Percentiles rank a stretch among this genome's conserved stretches.
phyloP scores from a whole-genome alignment of 2,797 vertebrate genomes.

The Falco columbarius region DNA sequence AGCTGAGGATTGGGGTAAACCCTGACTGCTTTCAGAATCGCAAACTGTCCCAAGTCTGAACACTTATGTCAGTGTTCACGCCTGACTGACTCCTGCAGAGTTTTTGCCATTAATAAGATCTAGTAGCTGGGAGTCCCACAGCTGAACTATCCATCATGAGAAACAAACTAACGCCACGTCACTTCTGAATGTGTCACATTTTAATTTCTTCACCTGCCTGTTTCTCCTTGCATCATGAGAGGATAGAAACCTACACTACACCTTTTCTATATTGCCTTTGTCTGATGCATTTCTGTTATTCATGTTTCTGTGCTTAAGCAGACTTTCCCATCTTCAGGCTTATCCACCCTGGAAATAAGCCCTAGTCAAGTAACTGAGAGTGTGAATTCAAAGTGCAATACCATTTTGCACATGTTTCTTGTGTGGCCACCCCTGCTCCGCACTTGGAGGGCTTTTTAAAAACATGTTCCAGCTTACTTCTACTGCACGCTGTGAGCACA shows the following conservation, averaged over 20 bases:
- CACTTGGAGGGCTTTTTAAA: neutral
- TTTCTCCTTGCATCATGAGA: neutral
- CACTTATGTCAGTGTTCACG: neutral
- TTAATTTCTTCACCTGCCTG: neutral
- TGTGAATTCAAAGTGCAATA: neutral
- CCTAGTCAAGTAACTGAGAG: neutral
- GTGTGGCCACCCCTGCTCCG: neutral
- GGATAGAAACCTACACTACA: neutral
- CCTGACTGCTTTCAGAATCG: neutral
- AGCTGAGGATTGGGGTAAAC: neutral
- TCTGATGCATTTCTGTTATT: neutral
- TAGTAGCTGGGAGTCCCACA: neutral
- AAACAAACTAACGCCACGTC: neutral
- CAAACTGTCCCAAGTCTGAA: neutral
- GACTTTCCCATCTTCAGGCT: neutral
- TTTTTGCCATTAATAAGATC: neutral
- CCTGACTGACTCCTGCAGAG: neutral
- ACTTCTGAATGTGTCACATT: neutral
- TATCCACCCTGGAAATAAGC: neutral
- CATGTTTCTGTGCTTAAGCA: neutral
- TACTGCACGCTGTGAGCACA: accelerated
- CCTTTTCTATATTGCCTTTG: neutral
- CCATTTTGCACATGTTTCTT: neutral
- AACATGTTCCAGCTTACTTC: neutral
- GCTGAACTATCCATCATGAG: neutral